Conservation (phyloP, 2,888 invertebrate species). For the Galerucella calmariensis region DNA sequence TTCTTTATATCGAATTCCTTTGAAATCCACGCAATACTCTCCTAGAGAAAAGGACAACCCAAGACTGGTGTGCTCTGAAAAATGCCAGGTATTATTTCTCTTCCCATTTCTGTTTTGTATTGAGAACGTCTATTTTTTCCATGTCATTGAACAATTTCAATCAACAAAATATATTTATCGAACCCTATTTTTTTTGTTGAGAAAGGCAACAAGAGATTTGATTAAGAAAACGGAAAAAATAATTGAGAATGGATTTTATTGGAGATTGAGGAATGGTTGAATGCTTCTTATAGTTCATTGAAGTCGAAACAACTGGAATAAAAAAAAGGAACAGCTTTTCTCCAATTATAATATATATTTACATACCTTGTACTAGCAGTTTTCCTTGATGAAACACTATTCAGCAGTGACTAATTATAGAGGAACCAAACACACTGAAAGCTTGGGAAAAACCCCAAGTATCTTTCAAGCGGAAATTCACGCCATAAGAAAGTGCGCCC, state of each 20-base stretch:
- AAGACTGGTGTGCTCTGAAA: no score
- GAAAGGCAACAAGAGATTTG: background rate
- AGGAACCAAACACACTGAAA: no score
- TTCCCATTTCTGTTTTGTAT: constrained; percentile 8
- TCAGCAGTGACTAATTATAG: no score
- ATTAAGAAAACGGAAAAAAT: constrained; percentile 2
- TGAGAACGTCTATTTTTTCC: constrained; percentile 21
- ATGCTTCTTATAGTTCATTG: background rate
- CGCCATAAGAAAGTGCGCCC: no score
- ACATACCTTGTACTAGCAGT: no score
- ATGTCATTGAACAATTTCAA: constrained; percentile 27
- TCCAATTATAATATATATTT: no score
- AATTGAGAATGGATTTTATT: constrained; percentile 8
- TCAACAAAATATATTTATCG: constrained; percentile 22
- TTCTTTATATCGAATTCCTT: no score
- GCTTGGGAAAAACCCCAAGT: no score
- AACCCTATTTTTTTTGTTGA: background rate
- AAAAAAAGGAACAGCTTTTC: background rate
- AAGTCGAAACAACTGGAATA: background rate
- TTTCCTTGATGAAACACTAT: no score
- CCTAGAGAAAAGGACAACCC: no score
- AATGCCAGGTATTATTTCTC: constrained; percentile 16
- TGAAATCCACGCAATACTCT: no score
- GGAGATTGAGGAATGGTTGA: background rate
- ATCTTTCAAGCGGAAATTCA: no score